Evolutionary conservation across 2,113 vertebrate genomes (phyloP), one percentile per base, ranked within the genome.

Genomic region (Anseranas semipalmata): DNA sequence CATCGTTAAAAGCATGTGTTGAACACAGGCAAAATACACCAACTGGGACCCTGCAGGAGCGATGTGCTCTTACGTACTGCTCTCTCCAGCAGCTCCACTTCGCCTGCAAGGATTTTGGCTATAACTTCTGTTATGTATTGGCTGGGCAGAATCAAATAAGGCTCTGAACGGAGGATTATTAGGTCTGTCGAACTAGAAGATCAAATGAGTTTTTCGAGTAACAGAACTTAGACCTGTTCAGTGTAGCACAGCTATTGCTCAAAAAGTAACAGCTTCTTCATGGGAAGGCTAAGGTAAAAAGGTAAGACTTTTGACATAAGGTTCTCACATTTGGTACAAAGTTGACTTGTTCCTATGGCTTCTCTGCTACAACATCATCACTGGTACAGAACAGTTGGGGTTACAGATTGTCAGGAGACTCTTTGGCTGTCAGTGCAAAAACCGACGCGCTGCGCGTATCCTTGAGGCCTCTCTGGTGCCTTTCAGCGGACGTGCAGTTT

Each of bases 301-400:
- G 53, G 8, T 6, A 17, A 71, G 35, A 37, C 65, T 88, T 84
- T 8, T 30, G 67, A 76, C 65, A 19, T 10, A 16, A 2, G 18
- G 70, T 63, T 73, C 65, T 72, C 0, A 0, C 37, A 22, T 90
- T 91, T 81, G 67, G 82, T 92, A 87, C 39, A 13, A 60, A 74
- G 62, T 79, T 70, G 39, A 87, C 56, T 85, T 94, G 83, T 85
- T 95, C 93, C 85, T 95, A 90, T 90, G 96, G 96, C 96, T 95
- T 79, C 91, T 80, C 85, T 33, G 55, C 82, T 71, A 4, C 12
- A 10, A 12, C 41, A 28, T 63, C 9, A 0, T 74, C 45, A 43
- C 62, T 7, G 24, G 72, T 39, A 21, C 76, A 72, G 79, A 95
- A 79, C 84, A 90, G 73, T 5, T 89, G 90, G 88, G 89, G 53